A percentile compares a stretch with the other conserved stretches of the same genome.
phyloP scores from a whole-genome alignment of 2,888 invertebrate species.

The Agrotis segetum region DNA sequence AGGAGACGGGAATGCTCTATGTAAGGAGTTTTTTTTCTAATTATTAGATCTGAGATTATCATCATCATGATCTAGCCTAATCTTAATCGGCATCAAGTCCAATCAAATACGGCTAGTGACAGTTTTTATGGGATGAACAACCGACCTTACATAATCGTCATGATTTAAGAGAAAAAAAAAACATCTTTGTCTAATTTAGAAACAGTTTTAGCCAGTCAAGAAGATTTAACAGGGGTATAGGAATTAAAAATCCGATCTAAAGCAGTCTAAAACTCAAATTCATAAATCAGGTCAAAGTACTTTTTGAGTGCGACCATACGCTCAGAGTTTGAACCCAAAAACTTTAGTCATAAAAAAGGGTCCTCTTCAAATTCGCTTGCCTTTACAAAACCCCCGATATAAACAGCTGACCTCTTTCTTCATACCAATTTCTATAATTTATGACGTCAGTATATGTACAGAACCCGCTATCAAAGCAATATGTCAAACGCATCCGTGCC shows the following conservation, averaged over 20 bases:
- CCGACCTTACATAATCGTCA: too few species aligned
- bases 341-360: slow-evolving; percentile 41
- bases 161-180: neutral
- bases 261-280: neutral
- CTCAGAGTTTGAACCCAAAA: slow-evolving; percentile 25
- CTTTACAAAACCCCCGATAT: slow-evolving; percentile 40
- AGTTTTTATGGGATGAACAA: too few species aligned
- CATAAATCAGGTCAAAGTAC: neutral
- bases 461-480: slow-evolving; percentile 86
- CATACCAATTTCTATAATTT: slow-evolving; percentile 78
- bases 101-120: too few species aligned
- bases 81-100: too few species aligned
- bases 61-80: too few species aligned
- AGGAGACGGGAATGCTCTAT: slow-evolving; percentile 29
- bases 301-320: slow-evolving; percentile 3
- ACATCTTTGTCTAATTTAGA: too few species aligned
- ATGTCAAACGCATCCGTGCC: slow-evolving; percentile 87
- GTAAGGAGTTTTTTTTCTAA: slow-evolving; percentile 14
- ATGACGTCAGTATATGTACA: slow-evolving; percentile 79
- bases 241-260: neutral
- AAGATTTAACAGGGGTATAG: neutral
- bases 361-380: slow-evolving; percentile 49
- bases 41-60: slow-evolving; percentile 16
- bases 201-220: too few species aligned
- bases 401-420: slow-evolving; percentile 62